Evolutionary conservation across 2,797 vertebrate genomes (phyloP).

Genomic region (Crocodylus rhombifer): DNA sequence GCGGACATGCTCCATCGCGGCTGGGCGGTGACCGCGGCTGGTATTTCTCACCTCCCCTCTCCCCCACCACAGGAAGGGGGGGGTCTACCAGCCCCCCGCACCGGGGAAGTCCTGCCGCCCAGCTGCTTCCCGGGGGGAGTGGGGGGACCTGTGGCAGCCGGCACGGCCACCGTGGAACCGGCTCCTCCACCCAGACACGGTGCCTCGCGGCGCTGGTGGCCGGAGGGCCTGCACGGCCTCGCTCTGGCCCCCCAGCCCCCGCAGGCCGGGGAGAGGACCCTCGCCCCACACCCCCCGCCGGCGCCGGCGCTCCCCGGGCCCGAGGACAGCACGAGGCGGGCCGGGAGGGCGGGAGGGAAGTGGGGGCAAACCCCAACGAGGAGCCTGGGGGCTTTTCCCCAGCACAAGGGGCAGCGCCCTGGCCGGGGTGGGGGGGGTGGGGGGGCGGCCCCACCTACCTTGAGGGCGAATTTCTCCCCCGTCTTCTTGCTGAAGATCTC

Average conservation of each 20-base stretch:
- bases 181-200: too few species aligned
- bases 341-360: too few species aligned
- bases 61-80: not conserved
- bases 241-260: not conserved
- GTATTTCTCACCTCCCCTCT: not conserved
- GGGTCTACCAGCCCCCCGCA: not conserved
- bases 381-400: too few species aligned
- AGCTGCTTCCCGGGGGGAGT: not conserved
- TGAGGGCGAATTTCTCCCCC: conserved; percentile 92
- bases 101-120: conserved; percentile 30
- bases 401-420: not conserved
- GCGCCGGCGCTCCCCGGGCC: not conserved
- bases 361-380: not conserved
- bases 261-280: too few species aligned
- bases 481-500: conserved; percentile 93
- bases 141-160: not conserved
- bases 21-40: not conserved
- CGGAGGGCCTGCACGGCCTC: not conserved
- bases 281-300: not conserved
- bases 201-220: not conserved
- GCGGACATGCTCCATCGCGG: not conserved
- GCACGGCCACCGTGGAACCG: too few species aligned
- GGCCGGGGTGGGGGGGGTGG: too few species aligned
- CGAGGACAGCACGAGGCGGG: not conserved
- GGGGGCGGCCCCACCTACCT: conserved; percentile 83